Conservation (phyloP, 2,888 invertebrate genomes). For the Amphimallon solstitiale region DNA sequence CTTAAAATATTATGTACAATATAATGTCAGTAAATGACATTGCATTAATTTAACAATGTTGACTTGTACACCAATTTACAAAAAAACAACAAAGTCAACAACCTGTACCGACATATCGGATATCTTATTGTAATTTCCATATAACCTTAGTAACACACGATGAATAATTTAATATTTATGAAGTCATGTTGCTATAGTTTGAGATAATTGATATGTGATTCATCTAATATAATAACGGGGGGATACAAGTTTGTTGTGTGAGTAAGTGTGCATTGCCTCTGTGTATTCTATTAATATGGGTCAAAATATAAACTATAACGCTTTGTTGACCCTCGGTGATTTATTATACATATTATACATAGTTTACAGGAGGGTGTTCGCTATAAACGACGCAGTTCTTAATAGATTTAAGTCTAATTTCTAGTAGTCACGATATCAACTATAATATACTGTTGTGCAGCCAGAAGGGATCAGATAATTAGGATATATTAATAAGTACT, state of each 20-base stretch:
- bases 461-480: slow-evolving; percentile 24
- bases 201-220: slow-evolving; percentile 29
- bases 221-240: slow-evolving; percentile 25
- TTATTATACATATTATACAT: slow-evolving; percentile 3
- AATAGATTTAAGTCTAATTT: slow-evolving; percentile 37
- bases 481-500: slow-evolving; percentile 33
- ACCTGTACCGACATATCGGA: slow-evolving; percentile 7
- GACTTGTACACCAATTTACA: too few species aligned
- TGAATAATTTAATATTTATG: slow-evolving; percentile 29
- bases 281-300: slow-evolving; percentile 19
- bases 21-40: too few species aligned
- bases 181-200: slow-evolving; percentile 8
- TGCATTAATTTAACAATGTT: too few species aligned
- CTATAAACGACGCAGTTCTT: slow-evolving; percentile 30
- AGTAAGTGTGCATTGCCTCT: too few species aligned
- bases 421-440: slow-evolving; percentile 27
- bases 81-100: slow-evolving; percentile 17
- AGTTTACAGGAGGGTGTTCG: slow-evolving; percentile 17
- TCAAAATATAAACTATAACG: slow-evolving; percentile 26
- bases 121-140: slow-evolving; percentile 18
- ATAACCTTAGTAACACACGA: slow-evolving; percentile 9
- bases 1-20: too few species aligned
- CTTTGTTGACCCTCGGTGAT: slow-evolving; percentile 19
- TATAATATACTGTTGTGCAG: not conserved
- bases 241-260: not conserved